Conservation (phyloP, 1,140 invertebrate species). For the Caligus rogercresseyi region DNA sequence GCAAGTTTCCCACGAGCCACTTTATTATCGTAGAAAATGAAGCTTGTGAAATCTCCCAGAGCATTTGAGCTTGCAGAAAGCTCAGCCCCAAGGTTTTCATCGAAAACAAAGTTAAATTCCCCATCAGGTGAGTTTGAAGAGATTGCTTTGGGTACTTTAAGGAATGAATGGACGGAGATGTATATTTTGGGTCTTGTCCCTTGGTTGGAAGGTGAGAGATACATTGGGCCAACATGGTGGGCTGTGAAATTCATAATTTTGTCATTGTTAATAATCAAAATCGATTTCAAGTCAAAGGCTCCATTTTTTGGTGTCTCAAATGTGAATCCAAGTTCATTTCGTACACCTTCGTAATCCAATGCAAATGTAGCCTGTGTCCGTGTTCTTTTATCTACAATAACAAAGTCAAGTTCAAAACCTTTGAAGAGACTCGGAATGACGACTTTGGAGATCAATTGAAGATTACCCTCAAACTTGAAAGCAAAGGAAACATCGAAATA, state of each 20-base stretch:
- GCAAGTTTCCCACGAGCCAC: neutral
- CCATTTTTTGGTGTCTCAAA: neutral
- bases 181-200: neutral
- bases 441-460: neutral
- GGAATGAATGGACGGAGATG: neutral
- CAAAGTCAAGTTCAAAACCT: neutral
- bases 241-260: neutral
- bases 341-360: neutral
- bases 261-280: neutral
- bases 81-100: neutral
- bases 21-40: neutral
- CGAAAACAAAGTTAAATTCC: neutral
- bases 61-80: neutral
- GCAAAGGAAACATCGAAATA: neutral
- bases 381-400: neutral
- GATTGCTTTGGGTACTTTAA: neutral
- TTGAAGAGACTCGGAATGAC: neutral
- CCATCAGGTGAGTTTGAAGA: neutral
- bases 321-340: neutral
- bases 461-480: neutral
- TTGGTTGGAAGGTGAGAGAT: neutral
- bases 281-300: neutral
- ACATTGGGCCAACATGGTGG: neutral
- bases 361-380: neutral
- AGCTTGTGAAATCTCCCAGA: neutral